Evolutionary conservation across 2,113 vertebrate genomes (phyloP).

Genomic region (Bubo bubo): DNA sequence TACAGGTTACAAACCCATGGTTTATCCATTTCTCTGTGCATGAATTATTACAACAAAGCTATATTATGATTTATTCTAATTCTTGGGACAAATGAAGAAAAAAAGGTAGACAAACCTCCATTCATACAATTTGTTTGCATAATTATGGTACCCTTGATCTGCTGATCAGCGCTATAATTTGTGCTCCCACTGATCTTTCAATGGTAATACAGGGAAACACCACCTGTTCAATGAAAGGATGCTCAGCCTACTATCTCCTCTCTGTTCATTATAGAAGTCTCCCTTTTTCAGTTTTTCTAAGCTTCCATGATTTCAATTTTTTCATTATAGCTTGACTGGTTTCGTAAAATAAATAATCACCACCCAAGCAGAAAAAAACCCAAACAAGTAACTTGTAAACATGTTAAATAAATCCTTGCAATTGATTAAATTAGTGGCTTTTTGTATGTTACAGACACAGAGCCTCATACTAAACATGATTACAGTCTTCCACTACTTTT

Average conservation of each 20-base stretch:
- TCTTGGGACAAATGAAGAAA: background rate
- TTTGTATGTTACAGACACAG: background rate
- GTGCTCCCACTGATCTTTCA: background rate
- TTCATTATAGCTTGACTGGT: background rate
- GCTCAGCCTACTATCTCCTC: background rate
- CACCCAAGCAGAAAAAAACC: background rate
- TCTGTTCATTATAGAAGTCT: background rate
- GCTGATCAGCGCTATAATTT: background rate
- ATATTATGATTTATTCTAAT: background rate
- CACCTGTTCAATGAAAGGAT: background rate
- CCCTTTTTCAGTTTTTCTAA: background rate
- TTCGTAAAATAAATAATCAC: background rate
- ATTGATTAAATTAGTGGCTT: background rate
- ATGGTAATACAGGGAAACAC: background rate
- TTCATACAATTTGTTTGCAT: background rate
- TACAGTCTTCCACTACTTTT: background rate
- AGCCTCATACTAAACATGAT: background rate
- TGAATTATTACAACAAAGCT: background rate
- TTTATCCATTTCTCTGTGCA: background rate
- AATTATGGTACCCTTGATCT: background rate
- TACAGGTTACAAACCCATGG: background rate
- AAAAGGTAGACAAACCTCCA: background rate
- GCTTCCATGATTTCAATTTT: background rate
- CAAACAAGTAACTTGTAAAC: background rate
- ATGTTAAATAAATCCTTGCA: background rate